These are phyloP conservation scores for Teleogryllus occipitalis DNA, from an alignment of 1,140 invertebrate species.

Conservation along the genomic window DNA sequence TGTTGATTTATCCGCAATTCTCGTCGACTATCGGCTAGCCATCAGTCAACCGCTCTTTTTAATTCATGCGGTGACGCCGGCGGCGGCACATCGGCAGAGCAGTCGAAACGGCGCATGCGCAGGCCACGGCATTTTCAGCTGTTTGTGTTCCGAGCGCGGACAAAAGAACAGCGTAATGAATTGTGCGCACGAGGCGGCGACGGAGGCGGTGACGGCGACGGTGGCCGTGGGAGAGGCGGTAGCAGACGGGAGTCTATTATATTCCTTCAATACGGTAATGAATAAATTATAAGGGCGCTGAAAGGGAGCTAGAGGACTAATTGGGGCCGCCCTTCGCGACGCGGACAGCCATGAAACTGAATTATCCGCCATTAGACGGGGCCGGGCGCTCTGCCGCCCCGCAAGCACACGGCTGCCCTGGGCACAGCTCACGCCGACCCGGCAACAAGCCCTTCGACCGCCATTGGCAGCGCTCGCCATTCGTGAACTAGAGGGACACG, in stretches of 20 bases:
- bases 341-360: conserved; percentile 3
- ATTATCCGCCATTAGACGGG: not conserved
- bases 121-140: not conserved
- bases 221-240: no score
- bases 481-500: no score
- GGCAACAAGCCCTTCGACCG: no score
- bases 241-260: not conserved
- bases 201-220: not conserved
- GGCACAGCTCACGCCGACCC: no score
- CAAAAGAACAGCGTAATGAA: not conserved
- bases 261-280: not conserved
- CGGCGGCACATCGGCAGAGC: no score
- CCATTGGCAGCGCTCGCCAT: no score
- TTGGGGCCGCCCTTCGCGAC: not conserved
- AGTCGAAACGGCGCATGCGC: not conserved
- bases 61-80: no score
- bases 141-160: not conserved
- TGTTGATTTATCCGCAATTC: no score
- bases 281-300: not conserved
- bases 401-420: no score
- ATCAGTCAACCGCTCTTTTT: no score
- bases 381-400: no score
- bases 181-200: not conserved
- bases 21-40: no score
- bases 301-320: not conserved